A percentile compares a stretch with the other conserved stretches of the same genome.
phyloP scores from a whole-genome alignment of 1,140 invertebrate genomes.

The Orussus abietinus region DNA sequence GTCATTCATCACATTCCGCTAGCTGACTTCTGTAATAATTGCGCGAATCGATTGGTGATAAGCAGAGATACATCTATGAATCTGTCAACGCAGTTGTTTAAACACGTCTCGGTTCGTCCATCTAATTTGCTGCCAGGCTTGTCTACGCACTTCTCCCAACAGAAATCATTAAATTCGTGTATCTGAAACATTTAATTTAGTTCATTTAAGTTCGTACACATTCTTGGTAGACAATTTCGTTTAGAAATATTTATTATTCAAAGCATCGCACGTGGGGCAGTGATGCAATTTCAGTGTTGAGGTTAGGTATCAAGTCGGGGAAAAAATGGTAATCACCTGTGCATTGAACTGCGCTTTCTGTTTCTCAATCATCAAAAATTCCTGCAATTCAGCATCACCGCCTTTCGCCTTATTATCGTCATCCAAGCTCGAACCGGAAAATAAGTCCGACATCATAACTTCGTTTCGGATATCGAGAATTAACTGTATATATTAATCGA shows the following conservation, averaged over 20 bases:
- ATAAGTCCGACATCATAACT: too few species aligned
- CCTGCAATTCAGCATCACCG: constrained; percentile 70
- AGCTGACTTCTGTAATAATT: constrained; percentile 67
- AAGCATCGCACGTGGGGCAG: too few species aligned
- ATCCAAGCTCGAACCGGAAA: constrained; percentile 8
- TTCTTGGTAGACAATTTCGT: too few species aligned
- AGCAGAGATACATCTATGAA: constrained; percentile 89
- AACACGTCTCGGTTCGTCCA: constrained; percentile 81
- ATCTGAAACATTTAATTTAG: constrained; percentile 76
- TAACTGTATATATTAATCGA: too few species aligned
- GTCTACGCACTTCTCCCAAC: constrained; percentile 93
- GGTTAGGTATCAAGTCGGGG: too few species aligned
- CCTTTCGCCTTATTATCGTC: constrained; percentile 24
- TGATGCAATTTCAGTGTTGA: too few species aligned
- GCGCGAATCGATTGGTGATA: constrained; percentile 81
- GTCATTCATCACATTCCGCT: constrained; percentile 33
- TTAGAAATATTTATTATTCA: too few species aligned
- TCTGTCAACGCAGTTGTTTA: constrained; percentile 89
- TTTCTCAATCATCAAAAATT: constrained; percentile 81
- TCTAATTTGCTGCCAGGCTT: constrained; percentile 84
- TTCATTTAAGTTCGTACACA: too few species aligned
- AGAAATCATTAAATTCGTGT: constrained; percentile 87
- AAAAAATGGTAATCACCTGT: constrained; percentile 59
- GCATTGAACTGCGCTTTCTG: constrained; percentile 84
- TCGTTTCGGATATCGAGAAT: too few species aligned